Evolutionary conservation across 2,888 invertebrate genomes (phyloP).

Genomic region (Marronus borbonicus): DNA sequence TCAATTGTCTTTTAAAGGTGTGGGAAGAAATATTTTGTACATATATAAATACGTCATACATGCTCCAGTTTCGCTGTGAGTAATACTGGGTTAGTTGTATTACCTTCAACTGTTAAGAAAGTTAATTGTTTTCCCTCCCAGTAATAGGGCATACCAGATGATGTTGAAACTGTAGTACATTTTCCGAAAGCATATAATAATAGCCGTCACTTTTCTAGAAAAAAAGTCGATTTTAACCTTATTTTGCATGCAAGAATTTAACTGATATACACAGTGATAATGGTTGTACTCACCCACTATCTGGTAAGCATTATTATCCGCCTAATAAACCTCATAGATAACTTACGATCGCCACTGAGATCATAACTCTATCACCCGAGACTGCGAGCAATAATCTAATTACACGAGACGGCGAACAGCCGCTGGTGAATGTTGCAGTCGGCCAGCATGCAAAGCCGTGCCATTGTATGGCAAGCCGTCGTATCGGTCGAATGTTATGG

Average conservation of each 20-base stretch:
- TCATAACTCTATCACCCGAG: constrained; percentile 3
- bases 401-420: constrained; percentile 19
- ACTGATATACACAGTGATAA: constrained; percentile 17
- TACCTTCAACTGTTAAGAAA: constrained; percentile 6
- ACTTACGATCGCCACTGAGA: neutral
- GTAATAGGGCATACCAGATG: neutral
- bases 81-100: neutral
- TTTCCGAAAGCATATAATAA: constrained; percentile 2
- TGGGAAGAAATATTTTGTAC: too few relatives aligned
- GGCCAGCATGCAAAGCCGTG: constrained; percentile 17
- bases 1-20: too few relatives aligned
- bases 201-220: neutral
- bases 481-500: constrained; percentile 41
- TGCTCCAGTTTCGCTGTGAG: neutral
- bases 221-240: constrained; percentile 23
- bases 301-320: neutral
- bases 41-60: neutral
- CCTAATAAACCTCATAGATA: constrained; percentile 19
- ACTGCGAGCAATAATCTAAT: constrained; percentile 31
- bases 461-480: constrained; percentile 5
- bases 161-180: constrained; percentile 3
- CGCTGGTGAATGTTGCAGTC: constrained; percentile 36
- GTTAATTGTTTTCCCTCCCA: neutral
- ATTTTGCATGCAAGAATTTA: constrained; percentile 23
- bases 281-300: neutral